Conservation (phyloP, 1,140 invertebrate genomes). For the Sesamia nonagrioides region DNA sequence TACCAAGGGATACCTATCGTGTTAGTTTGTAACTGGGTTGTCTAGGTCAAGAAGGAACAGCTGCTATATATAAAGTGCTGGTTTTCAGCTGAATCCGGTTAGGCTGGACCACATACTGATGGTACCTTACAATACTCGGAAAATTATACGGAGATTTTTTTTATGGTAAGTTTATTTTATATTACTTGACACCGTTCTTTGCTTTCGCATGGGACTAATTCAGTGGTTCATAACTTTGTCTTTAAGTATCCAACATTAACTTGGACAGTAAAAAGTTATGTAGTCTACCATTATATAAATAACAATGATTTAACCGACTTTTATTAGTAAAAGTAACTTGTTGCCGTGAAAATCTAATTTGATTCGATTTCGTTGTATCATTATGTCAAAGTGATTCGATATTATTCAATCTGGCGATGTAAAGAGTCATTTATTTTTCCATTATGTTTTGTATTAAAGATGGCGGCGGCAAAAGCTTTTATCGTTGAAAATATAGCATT, state of each 20-base stretch:
- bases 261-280: background rate
- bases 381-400: constrained; percentile 20
- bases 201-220: background rate
- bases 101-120: no score
- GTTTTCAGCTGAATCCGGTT: no score
- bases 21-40: no score
- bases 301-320: constrained; percentile 4
- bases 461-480: constrained; percentile 29
- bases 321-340: constrained; percentile 21
- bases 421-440: constrained; percentile 41
- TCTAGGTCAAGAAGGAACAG: no score
- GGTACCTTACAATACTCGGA: no score
- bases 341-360: constrained; percentile 33
- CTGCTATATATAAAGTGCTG: no score
- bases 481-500: constrained; percentile 28
- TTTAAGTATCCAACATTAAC: background rate
- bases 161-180: background rate
- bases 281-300: constrained; percentile 18
- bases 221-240: background rate
- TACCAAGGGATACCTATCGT: no score
- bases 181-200: background rate
- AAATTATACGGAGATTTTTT: no score
- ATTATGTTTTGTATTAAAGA: constrained; percentile 38
- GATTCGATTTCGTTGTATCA: constrained; percentile 31
- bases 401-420: constrained; percentile 18